Evolutionary conservation across 2,888 invertebrate genomes (phyloP), one percentile per base, ranked within the genome.

Genomic region (Hyposoter dolosus): DNA sequence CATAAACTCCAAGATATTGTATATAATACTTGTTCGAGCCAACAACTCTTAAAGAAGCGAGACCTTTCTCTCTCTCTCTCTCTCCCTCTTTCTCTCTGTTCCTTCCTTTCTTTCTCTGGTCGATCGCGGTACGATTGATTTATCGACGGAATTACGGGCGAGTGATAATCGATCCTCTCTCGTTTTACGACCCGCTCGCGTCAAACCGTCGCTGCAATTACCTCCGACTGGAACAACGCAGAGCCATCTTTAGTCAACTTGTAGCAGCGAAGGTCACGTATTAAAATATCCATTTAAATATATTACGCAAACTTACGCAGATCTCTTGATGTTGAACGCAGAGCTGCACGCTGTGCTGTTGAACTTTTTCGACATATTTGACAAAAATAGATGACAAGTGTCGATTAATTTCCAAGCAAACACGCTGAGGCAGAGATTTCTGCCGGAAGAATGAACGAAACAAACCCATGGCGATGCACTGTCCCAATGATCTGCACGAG

Each of bases 141-240:
- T 89, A 87, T 85, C 78, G 85, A 84, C 78, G 81, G 89, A 88
- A 87, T 88, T 83, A 80, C 85, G 80, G 76, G 75, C 84, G 76
- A 86, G 83, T 82, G 88, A 89, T 90, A 90, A 90, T 90, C 88
- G 89, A 89, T 88, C 74, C 80, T 81, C 74, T 40, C 69, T 82
- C 83, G 87, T 84, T 90, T 89, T 89, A 90, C 84, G 90, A 88
- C 83, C 80, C 78, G 82, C 69, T 83, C 85, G 85, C 85, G 85
- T 86, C 85, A 83, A 86, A 76, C 66, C 83, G 76, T 83, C 79
- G 83, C 63, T 72, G 85, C 80, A 84, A 87, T 89, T 86, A 87
- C 75, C 87, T 81, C 80, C 65, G 68, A 66, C 77, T 89, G 78
- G 68, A 63, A 60, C 66, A 82, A 80, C 82, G 68, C 72, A 66